Evolutionary conservation across 2,888 invertebrate species (phyloP), one percentile per base, ranked within the genome.

Genomic region (Noctuana brunneofusca): DNA sequence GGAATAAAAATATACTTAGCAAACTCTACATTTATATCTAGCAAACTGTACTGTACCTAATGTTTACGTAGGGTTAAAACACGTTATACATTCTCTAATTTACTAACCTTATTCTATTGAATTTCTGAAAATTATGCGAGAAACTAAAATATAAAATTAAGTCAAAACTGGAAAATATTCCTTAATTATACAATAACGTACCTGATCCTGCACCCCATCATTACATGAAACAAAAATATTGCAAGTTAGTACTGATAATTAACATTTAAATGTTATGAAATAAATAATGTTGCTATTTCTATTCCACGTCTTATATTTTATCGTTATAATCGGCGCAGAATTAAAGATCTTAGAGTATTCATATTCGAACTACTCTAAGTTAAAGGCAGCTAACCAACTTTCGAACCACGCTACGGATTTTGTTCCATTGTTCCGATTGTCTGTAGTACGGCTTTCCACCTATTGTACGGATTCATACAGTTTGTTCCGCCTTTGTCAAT

Each of bases 141-240:
- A 49, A 54, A 46, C 18, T 46, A 53, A 14, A 1, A 38, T 38
- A 38, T 6, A 6, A 2, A 1, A 38, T 11, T 11, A 38, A 14
- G 1, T 35, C 6, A 35, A 16, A 41, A 41, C 14, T 11, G 43
- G 4, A 43, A 9, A 41, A 41, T 41, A 14, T 16, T 43, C 16
- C 9, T 16, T 20, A 20, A 20, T 11, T 1, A 9, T 30, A 3
- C 6, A 3, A 30, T 14, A 76, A 88, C 89, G 81, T 88, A 89
- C 89, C 89, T 89, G 89, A 74, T 89, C 89, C 89, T 89, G 74
- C 63, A 58, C 66, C 58, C 64, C 9, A 67, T 71, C 74, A 65
- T 66, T 65, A 82, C 87, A 81, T 88, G 88, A 75, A 89, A 89
- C 80, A 87, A 85, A 80, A n/a, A 41, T 16, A 16, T 16, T 41